phyloP scores from a whole-genome alignment of 2,888 invertebrate genomes.

The Metallyticus violacea region DNA sequence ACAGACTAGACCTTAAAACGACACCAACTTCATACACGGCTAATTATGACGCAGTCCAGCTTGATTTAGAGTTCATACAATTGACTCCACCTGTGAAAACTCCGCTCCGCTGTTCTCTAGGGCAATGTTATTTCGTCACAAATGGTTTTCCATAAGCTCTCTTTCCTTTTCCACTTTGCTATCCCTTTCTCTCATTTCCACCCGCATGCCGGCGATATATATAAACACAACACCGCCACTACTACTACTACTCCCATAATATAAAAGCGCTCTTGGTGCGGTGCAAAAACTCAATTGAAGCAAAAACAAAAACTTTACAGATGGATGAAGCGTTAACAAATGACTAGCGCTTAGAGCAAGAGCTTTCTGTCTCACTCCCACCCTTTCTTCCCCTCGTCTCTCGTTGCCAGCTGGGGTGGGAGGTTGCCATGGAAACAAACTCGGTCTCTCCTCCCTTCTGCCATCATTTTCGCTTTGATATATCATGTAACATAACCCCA shows the following conservation, averaged over 20 bases:
- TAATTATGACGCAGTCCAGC: neutral
- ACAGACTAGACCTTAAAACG: neutral
- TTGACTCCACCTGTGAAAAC: conserved; percentile 10
- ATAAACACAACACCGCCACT: neutral
- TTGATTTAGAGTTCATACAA: neutral
- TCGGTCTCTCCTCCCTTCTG: conserved; percentile 11
- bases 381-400: neutral
- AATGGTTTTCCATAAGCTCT: conserved; percentile 14
- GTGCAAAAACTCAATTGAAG: conserved; percentile 18
- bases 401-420: neutral
- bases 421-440: conserved; percentile 22
- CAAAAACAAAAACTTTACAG: conserved; percentile 22
- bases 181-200: neutral
- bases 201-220: neutral
- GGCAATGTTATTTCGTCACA: conserved; percentile 14
- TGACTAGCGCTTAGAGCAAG: conserved; percentile 27
- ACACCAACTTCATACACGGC: neutral
- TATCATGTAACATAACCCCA: conserved; percentile 23
- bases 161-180: neutral
- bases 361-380: conserved; percentile 5
- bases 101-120: neutral
- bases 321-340: conserved; percentile 32
- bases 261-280: conserved; percentile 3
- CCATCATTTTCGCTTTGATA: conserved; percentile 25
- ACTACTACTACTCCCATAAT: neutral